A percentile compares a stretch with the other conserved stretches of the same genome.
Evolutionary conservation across 2,888 invertebrate genomes (phyloP).

Genomic region (Luffia ferchaultella): DNA sequence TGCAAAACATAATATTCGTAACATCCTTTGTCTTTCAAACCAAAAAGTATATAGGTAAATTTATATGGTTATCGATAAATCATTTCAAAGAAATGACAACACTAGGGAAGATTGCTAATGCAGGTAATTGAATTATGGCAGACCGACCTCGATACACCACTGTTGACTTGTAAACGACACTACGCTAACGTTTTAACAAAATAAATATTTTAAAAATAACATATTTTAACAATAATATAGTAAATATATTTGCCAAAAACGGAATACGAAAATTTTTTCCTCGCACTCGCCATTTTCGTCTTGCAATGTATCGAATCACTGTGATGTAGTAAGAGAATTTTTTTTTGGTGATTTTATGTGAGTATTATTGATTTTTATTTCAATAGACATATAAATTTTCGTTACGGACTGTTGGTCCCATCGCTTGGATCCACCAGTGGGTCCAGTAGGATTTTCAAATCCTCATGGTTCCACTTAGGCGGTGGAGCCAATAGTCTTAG

Average conservation of each 20-base stretch:
- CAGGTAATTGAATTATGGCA: slow-evolving; percentile 60
- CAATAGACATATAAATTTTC: too few relatives aligned
- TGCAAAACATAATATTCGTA: background rate
- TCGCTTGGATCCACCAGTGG: too few relatives aligned
- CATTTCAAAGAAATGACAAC: slow-evolving; percentile 18
- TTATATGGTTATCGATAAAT: too few relatives aligned
- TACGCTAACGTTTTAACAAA: slow-evolving; percentile 16
- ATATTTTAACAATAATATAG: too few relatives aligned
- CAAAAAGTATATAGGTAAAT: too few relatives aligned
- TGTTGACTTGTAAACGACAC: slow-evolving; percentile 31
- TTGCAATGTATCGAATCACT: background rate
- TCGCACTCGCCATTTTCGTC: background rate
- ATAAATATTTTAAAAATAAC: background rate
- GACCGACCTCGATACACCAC: slow-evolving; percentile 47
- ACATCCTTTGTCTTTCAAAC: too few relatives aligned
- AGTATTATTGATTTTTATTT: too few relatives aligned
- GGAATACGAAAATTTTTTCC: background rate
- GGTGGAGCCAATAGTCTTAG: too few relatives aligned
- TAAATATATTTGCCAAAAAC: too few relatives aligned
- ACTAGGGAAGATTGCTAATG: slow-evolving; percentile 55
- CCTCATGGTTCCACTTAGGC: too few relatives aligned
- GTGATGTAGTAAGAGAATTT: background rate
- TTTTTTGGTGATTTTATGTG: background rate
- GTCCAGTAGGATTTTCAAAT: too few relatives aligned
- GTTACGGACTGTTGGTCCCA: too few relatives aligned